Percentiles rank a stretch among this genome's conserved stretches.
These are phyloP conservation scores for Murina feae DNA, from an alignment of 2,113 vertebrate species.

Conservation along the genomic window DNA sequence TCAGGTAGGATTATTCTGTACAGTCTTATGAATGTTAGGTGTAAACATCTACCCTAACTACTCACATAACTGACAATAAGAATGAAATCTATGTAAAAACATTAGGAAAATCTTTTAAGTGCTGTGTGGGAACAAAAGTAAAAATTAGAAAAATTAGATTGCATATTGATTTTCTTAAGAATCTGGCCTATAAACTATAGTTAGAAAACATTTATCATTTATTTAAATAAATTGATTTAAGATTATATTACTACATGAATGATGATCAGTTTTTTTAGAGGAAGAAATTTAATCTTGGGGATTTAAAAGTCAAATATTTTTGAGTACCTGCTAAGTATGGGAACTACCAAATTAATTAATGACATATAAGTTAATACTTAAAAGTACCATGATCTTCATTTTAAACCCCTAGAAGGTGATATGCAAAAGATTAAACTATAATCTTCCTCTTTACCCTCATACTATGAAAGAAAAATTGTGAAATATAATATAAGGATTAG, in stretches of 20 bases:
- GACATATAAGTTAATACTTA: neutral
- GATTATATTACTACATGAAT: neutral
- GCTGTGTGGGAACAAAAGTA: neutral
- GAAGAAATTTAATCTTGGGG: neutral
- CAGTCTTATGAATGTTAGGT: neutral
- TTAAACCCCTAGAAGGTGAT: neutral
- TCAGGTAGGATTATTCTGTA: neutral
- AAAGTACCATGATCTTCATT: neutral
- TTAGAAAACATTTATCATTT: slow-evolving; percentile 19
- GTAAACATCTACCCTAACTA: neutral
- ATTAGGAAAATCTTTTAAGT: neutral
- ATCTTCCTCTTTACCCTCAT: neutral
- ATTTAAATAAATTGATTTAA: neutral
- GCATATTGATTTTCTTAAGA: neutral
- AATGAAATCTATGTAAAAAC: neutral
- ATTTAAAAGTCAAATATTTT: neutral
- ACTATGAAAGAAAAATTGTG: neutral
- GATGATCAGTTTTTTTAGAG: neutral
- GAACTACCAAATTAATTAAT: neutral
- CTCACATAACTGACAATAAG: neutral
- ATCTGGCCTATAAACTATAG: neutral
- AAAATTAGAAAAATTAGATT: neutral
- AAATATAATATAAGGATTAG: neutral
- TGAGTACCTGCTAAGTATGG: neutral
- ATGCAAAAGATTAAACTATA: neutral